These are phyloP conservation scores for Mongoloraphidia duomilia DNA, from an alignment of 2,888 invertebrate species.

Conservation along the genomic window DNA sequence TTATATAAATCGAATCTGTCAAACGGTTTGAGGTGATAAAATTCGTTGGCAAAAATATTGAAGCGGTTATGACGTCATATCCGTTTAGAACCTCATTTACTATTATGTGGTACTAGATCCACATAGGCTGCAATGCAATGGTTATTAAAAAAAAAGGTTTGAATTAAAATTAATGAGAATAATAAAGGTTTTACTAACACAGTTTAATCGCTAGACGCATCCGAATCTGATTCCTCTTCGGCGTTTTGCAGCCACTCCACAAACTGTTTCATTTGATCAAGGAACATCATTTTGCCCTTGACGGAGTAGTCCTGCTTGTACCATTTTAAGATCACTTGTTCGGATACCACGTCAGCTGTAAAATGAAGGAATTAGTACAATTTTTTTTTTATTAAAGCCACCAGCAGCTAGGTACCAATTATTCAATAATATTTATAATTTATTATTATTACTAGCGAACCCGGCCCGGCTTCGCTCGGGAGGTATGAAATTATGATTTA, in stretches of 20 bases:
- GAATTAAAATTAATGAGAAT: neutral
- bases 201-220: slow-evolving; percentile 28
- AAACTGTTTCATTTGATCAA: slow-evolving; percentile 96
- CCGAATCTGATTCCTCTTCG: slow-evolving; percentile 67
- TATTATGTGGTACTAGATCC: neutral
- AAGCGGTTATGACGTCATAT: too few relatives aligned
- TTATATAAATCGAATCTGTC: too few relatives aligned
- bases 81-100: too few relatives aligned
- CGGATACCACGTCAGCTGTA: slow-evolving; percentile 78
- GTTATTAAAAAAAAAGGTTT: neutral
- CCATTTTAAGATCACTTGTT: slow-evolving; percentile 93
- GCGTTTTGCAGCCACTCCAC: slow-evolving; percentile 96
- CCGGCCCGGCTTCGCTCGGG: too few relatives aligned
- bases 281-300: slow-evolving; percentile 95
- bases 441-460: too few relatives aligned
- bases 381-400: too few relatives aligned
- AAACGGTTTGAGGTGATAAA: too few relatives aligned
- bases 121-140: neutral
- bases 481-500: too few relatives aligned
- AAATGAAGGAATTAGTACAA: slow-evolving; percentile 13
- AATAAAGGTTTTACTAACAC: slow-evolving; percentile 11
- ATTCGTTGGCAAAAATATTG: too few relatives aligned
- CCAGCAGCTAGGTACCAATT: too few relatives aligned
- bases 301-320: slow-evolving; percentile 84
- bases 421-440: too few relatives aligned